Conservation (phyloP, 2,797 vertebrate genomes). For the Gadopsis bispinosus region DNA sequence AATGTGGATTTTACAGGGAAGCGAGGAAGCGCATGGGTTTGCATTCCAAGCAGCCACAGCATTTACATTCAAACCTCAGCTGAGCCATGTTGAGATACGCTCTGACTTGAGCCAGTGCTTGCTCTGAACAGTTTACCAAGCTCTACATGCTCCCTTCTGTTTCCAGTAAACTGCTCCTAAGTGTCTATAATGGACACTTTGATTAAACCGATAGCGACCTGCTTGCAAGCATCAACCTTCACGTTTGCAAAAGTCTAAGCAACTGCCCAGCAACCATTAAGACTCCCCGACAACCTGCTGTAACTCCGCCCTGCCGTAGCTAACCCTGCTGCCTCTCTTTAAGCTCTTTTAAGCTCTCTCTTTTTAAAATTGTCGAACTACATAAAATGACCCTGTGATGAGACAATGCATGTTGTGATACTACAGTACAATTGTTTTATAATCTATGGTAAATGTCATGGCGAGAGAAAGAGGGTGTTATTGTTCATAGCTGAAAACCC, state of each 20-base stretch:
- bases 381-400: slow-evolving; percentile 28
- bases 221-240: slow-evolving; percentile 15
- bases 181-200: not conserved
- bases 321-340: not conserved
- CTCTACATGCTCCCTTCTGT: slow-evolving; percentile 1
- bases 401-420: slow-evolving; percentile 31
- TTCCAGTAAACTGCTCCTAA: slow-evolving; percentile 11
- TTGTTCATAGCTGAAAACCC: slow-evolving; percentile 41
- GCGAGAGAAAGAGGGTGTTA: slow-evolving; percentile 12
- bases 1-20: slow-evolving; percentile 22
- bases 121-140: not conserved
- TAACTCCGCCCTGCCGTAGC: not conserved
- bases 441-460: slow-evolving; percentile 12
- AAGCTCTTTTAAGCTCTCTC: too few species aligned
- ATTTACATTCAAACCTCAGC: slow-evolving; percentile 62
- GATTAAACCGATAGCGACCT: not conserved
- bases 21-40: slow-evolving; percentile 40
- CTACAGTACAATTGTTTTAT: not conserved
- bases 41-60: slow-evolving; percentile 59
- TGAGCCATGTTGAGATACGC: slow-evolving; percentile 10
- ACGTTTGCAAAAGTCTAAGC: slow-evolving; percentile 1
- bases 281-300: slow-evolving; percentile 1
- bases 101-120: not conserved
- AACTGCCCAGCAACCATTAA: slow-evolving; percentile 9
- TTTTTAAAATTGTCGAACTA: slow-evolving; percentile 11